Conservation (phyloP, 1,140 invertebrate genomes). For the Bacillus rossius region DNA sequence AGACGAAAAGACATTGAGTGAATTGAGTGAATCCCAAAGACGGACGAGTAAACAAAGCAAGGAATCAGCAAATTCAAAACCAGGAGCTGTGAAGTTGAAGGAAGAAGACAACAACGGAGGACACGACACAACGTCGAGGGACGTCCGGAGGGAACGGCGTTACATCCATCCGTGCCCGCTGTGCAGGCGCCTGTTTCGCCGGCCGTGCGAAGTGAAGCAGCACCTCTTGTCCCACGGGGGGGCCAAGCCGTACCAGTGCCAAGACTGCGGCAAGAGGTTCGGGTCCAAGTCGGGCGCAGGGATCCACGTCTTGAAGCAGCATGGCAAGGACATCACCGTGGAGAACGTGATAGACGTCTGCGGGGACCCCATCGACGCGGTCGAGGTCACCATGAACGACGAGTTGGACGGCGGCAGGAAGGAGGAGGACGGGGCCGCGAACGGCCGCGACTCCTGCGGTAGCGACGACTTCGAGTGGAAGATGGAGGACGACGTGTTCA, state of each 20-base stretch:
- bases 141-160: slow-evolving; percentile 3
- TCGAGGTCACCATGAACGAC: slow-evolving; percentile 6
- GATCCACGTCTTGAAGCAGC: slow-evolving; percentile 17
- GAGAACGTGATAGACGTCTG: slow-evolving; percentile 7
- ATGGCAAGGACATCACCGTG: slow-evolving; percentile 11
- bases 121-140: slow-evolving; percentile 8
- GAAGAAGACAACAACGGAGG: too few species aligned
- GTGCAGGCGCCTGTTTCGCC: slow-evolving; percentile 19
- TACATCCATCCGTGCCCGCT: slow-evolving; percentile 16
- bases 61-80: too few species aligned
- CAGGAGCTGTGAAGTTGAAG: too few species aligned
- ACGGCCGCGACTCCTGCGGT: not conserved
- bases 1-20: too few species aligned
- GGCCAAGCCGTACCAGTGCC: slow-evolving; percentile 18
- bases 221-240: slow-evolving; percentile 19
- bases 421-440: not conserved
- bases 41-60: too few species aligned
- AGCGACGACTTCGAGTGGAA: slow-evolving; percentile 20
- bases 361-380: not conserved
- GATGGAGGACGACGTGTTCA: slow-evolving; percentile 8
- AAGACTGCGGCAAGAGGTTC: slow-evolving; percentile 18
- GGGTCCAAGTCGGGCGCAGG: slow-evolving; percentile 14
- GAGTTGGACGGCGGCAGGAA: not conserved
- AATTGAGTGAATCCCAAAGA: too few species aligned
- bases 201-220: slow-evolving; percentile 19